These are phyloP conservation scores for Augochlora pura DNA, from an alignment of 1,140 invertebrate species.

Conservation along the genomic window DNA sequence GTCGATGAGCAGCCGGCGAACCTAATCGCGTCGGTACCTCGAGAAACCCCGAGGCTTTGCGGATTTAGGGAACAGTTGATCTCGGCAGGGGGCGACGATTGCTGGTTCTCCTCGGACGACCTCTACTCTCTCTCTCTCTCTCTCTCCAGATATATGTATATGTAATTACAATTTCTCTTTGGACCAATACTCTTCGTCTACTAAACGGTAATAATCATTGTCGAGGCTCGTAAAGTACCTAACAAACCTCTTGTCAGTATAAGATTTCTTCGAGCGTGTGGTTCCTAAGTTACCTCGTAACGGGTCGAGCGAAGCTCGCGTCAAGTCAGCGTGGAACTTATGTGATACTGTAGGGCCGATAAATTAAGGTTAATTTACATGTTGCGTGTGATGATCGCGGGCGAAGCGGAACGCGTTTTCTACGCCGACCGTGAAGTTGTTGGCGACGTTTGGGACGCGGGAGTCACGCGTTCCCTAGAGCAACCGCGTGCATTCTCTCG, in stretches of 20 bases:
- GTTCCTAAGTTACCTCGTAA: constrained; percentile 63
- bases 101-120: neutral
- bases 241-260: constrained; percentile 53
- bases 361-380: constrained; percentile 46
- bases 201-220: constrained; percentile 59
- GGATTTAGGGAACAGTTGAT: neutral
- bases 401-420: neutral
- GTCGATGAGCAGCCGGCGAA: too few relatives aligned
- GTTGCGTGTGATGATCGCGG: constrained; percentile 14
- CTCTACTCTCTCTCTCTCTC: neutral
- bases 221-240: constrained; percentile 65
- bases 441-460: constrained; percentile 5
- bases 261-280: constrained; percentile 62
- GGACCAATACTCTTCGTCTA: constrained; percentile 67
- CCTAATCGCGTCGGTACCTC: neutral
- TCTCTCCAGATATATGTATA: constrained; percentile 21
- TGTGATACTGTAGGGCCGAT: constrained; percentile 57
- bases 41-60: neutral
- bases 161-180: constrained; percentile 64
- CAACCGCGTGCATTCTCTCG: too few relatives aligned
- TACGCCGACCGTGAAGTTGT: neutral
- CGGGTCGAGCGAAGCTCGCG: constrained; percentile 30
- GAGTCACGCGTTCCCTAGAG: neutral
- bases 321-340: constrained; percentile 58
- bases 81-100: neutral